A percentile compares a stretch with the other conserved stretches of the same genome.
These are phyloP conservation scores for Casuarius casuarius DNA, from an alignment of 2,113 vertebrate species.

Conservation along the genomic window DNA sequence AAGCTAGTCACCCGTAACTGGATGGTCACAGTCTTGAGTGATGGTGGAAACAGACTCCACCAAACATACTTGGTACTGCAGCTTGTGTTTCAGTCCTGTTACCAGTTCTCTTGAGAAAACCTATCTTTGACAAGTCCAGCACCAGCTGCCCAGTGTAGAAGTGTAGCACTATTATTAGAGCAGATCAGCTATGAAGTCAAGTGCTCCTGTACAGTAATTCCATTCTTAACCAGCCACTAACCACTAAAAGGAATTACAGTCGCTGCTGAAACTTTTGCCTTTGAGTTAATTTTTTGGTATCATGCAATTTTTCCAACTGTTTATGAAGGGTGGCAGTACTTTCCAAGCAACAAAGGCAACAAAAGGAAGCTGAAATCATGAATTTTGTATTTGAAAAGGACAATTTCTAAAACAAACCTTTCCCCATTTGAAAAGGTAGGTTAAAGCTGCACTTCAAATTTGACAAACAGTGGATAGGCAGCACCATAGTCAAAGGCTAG, in stretches of 20 bases:
- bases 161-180: background rate
- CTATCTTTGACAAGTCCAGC: background rate
- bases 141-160: slow-evolving; percentile 1
- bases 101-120: background rate
- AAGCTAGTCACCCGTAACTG: background rate
- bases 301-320: background rate
- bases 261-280: background rate
- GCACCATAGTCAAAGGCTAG: background rate
- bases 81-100: background rate
- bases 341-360: background rate
- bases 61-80: background rate
- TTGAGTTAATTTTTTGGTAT: background rate
- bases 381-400: background rate
- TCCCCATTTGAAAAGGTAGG: background rate
- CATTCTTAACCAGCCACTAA: background rate
- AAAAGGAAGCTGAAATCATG: background rate
- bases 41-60: background rate
- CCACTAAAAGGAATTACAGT: background rate
- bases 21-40: background rate
- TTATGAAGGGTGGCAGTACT: background rate
- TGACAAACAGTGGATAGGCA: background rate
- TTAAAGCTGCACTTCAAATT: background rate
- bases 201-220: background rate
- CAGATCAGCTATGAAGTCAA: background rate
- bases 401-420: background rate